Base-by-base conservation (phyloP, 1,140 invertebrate species). In the Spodoptera litura region DNA sequence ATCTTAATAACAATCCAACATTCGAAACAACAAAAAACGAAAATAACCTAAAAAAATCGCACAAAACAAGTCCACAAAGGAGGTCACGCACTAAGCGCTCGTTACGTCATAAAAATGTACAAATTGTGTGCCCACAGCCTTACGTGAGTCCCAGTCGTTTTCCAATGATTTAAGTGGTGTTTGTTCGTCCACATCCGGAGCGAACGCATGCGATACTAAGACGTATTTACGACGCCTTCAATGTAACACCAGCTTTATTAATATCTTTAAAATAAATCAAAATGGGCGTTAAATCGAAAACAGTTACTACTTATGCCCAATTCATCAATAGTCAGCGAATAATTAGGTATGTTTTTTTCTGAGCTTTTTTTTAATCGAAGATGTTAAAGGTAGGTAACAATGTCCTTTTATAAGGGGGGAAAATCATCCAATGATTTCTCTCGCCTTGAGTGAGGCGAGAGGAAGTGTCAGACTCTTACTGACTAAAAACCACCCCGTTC, bases 111-210 rank as follows among this genome's bases (percentile, higher is more conserved):
- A 55, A 68, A 27, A 15, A 15, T 20, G n/a, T n/a, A 61, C 56
- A 51, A 38, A 52, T 25, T 25, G 20, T 64, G 52, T 81, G 53
- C 44, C 15, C 44, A 52, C 25, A 13, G 81, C 73, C 79, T 78
- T 52, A 78, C 66, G 53, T 56, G 0, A 15, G 51, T 55, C 81
- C 71, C 80, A 86, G 78, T 80, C 81, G 81, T 83, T 85, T 83
- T 87, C 80, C 80, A 68, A 77, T 88, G 87, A 88, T 88, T 90
- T 88, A 87, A 86, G 82, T 83, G 61, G 78, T 88, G 84, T 90
- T 89, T 87, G 84, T 81, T 81, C 55, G 74, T 68, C 78, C 52
- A 85, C 88, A 90, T 90, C 88, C 88, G 87, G 84, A 75, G 81
- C 66, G 79, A 78, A 38, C 78, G 78, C 73, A 61, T 61, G 85